Evolutionary conservation across 2,888 invertebrate genomes (phyloP).

Genomic region (Epiblema foenella): DNA sequence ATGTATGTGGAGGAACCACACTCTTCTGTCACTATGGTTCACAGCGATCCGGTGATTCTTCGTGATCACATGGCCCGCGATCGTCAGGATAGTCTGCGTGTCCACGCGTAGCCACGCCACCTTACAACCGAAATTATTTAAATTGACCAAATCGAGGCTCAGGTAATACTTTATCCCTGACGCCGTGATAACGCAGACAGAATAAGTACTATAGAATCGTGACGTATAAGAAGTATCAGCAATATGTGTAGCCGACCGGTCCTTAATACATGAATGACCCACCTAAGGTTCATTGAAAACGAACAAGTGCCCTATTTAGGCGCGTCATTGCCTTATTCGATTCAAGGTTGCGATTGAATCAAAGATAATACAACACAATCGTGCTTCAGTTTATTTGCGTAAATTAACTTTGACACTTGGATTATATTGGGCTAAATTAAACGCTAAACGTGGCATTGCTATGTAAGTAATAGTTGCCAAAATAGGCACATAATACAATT

Average conservation of each 20-base stretch:
- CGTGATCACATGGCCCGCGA: constrained; percentile 95
- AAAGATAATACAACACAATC: constrained; percentile 43
- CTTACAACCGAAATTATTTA: constrained; percentile 69
- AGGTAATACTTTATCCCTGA: not conserved
- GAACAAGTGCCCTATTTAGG: constrained; percentile 39
- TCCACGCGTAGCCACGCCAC: constrained; percentile 96
- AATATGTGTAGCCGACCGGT: not conserved
- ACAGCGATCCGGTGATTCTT: constrained; percentile 95
- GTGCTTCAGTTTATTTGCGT: constrained; percentile 22
- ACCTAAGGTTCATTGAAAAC: constrained; percentile 35
- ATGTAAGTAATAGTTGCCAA: not conserved
- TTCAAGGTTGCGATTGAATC: constrained; percentile 48
- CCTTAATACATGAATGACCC: constrained; percentile 1
- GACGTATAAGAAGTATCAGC: not conserved
- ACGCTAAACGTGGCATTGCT: no score
- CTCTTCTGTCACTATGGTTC: constrained; percentile 92
- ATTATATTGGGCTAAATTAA: not conserved
- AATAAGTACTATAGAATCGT: not conserved
- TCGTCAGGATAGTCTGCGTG: constrained; percentile 96
- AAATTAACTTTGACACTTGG: constrained; percentile 13
- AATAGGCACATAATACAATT: not conserved
- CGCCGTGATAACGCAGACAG: not conserved
- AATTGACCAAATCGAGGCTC: not conserved
- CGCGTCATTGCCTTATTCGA: constrained; percentile 43
- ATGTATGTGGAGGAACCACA: constrained; percentile 94